phyloP scores from a whole-genome alignment of 2,797 vertebrate genomes.

The Gallinago nigripennis region DNA sequence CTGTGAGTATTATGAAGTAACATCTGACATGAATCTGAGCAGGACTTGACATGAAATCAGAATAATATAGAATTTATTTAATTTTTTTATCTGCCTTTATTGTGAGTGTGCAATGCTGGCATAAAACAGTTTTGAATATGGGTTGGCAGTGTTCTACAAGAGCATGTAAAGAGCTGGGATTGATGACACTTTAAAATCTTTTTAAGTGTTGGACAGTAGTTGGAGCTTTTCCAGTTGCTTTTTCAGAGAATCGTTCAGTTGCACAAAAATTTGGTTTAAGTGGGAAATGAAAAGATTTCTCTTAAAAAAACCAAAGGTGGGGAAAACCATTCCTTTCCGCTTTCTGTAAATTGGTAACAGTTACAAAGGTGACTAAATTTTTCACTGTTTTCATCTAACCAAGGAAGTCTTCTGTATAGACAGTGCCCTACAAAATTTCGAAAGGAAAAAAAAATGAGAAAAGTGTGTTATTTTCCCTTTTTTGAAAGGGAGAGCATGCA shows the following conservation, averaged over 20 bases:
- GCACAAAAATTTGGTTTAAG: not conserved
- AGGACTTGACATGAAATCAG: not conserved
- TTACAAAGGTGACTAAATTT: not conserved
- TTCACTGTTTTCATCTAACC: not conserved
- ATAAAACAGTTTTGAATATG: not conserved
- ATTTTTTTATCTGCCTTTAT: not conserved
- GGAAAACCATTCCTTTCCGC: not conserved
- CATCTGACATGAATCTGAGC: not conserved
- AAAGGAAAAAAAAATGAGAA: conserved; percentile 8
- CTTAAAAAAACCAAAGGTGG: not conserved
- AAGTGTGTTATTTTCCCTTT: not conserved
- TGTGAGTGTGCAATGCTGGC: not conserved
- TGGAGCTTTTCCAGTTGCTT: conserved; percentile 30
- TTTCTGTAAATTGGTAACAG: not conserved
- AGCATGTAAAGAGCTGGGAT: not conserved
- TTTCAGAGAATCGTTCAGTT: conserved; percentile 2
- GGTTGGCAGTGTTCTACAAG: conserved; percentile 11
- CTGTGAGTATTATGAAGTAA: not conserved
- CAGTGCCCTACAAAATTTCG: not conserved
- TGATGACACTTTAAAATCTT: conserved; percentile 25
- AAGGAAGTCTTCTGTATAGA: not conserved
- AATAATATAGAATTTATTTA: not conserved
- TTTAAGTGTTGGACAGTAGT: conserved; percentile 38
- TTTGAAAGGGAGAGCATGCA: not conserved
- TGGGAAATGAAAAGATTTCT: not conserved